Evolutionary conservation across 2,113 vertebrate species (phyloP).

Genomic region (Microcebus lehilahytsara): DNA sequence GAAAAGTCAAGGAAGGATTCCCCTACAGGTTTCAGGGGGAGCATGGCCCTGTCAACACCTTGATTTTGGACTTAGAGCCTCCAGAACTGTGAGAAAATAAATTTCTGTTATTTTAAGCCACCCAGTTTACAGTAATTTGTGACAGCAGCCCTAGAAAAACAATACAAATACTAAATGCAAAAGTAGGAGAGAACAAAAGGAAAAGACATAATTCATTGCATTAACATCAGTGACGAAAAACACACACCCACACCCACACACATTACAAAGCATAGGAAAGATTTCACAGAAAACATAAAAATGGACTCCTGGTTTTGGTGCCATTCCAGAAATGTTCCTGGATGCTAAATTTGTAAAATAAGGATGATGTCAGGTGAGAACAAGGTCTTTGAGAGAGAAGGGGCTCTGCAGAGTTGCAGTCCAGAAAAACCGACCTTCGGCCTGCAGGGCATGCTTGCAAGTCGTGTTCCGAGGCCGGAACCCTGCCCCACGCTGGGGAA

Average conservation of each 20-base stretch:
- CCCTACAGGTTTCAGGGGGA: not conserved
- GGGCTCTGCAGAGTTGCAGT: not conserved
- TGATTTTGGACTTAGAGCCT: not conserved
- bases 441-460: not conserved
- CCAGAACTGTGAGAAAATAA: not conserved
- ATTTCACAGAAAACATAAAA: conserved; percentile 42
- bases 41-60: not conserved
- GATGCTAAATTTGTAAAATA: not conserved
- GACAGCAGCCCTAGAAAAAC: not conserved
- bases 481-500: not conserved
- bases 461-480: not conserved
- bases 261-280: not conserved
- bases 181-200: not conserved
- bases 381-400: not conserved
- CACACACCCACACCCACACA: not conserved
- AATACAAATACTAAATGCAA: not conserved
- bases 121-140: not conserved
- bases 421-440: not conserved
- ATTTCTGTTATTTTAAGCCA: not conserved
- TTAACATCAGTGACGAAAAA: not conserved
- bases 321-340: not conserved
- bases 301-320: not conserved
- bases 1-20: not conserved
- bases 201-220: not conserved
- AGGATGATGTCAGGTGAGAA: not conserved